phyloP scores from a whole-genome alignment of 2,888 invertebrate genomes.

The Hylaea fasciaria region DNA sequence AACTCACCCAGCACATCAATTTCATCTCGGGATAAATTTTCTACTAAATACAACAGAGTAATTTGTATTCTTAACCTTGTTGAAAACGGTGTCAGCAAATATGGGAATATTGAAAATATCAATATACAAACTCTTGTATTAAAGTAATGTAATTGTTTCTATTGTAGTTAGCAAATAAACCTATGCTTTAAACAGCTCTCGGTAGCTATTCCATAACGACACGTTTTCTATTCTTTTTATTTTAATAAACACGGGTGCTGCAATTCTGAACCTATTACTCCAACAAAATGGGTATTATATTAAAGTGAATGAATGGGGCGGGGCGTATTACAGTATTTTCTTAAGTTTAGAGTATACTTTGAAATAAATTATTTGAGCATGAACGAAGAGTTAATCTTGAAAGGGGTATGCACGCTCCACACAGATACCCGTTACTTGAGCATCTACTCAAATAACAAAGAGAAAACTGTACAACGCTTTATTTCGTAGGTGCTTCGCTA shows the following conservation, averaged over 20 bases:
- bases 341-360: constrained; percentile 1
- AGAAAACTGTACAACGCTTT: constrained; percentile 30
- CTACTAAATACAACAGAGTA: neutral
- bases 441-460: constrained; percentile 19
- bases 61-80: no score
- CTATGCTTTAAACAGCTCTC: neutral
- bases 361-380: constrained; percentile 13
- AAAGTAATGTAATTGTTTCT: no score
- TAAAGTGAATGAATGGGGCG: neutral
- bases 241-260: no score
- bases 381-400: constrained; percentile 13
- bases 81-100: no score
- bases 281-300: neutral
- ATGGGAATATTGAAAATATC: no score
- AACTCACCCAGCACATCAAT: constrained; percentile 37
- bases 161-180: no score
- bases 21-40: constrained; percentile 21
- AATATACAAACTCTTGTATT: no score
- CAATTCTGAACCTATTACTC: neutral
- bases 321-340: constrained; percentile 5
- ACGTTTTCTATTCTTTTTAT: neutral
- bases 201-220: neutral
- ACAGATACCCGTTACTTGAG: constrained; percentile 13
- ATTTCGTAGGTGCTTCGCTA: constrained; percentile 24
- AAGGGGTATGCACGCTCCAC: neutral